These are phyloP conservation scores for Pangasius mekongensis DNA, from an alignment of 2,797 vertebrate species.

Conservation along the genomic window DNA sequence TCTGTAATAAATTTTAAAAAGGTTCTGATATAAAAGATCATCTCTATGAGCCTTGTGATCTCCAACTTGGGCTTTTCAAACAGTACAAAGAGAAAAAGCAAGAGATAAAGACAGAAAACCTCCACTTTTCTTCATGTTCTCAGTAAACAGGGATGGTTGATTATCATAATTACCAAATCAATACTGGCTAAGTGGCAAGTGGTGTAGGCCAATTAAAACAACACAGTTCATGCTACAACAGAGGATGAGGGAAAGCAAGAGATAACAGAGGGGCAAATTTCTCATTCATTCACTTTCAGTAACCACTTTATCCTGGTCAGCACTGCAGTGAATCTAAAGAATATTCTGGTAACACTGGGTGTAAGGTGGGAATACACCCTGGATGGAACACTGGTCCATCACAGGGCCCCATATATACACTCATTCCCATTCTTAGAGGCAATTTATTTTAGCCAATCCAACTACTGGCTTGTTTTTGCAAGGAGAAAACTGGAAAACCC, in stretches of 20 bases:
- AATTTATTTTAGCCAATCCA: conserved; percentile 1
- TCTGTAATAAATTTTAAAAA: not conserved
- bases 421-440: not conserved
- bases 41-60: not conserved
- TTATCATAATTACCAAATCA: conserved; percentile 5
- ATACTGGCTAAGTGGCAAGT: not conserved
- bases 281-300: not conserved
- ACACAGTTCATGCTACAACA: not conserved
- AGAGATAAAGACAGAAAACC: not conserved
- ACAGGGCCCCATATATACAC: not conserved
- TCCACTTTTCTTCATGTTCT: not conserved
- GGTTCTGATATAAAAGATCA: not conserved
- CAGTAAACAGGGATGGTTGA: conserved; percentile 4
- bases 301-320: not conserved
- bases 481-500: not conserved
- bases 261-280: not conserved
- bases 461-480: not conserved
- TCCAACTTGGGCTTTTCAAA: not conserved
- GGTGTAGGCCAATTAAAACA: not conserved
- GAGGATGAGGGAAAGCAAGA: not conserved
- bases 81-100: not conserved
- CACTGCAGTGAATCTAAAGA: not conserved
- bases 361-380: not conserved
- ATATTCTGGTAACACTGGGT: not conserved
- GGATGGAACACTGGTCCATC: not conserved